Evolutionary conservation across 2,113 vertebrate species (phyloP).

Genomic region (Tinamus guttatus): DNA sequence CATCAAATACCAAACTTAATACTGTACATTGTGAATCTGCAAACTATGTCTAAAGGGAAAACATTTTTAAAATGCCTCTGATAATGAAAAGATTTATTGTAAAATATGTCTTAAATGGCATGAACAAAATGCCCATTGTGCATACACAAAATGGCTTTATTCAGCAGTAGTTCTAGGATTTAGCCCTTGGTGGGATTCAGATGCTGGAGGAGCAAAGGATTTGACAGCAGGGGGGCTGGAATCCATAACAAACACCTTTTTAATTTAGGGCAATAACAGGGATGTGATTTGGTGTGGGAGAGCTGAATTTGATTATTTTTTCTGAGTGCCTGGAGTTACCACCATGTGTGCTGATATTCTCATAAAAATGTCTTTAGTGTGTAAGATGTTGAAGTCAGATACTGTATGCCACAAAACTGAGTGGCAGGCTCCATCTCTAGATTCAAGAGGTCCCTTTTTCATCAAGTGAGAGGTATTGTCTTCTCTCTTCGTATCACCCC

Average conservation of each 20-base stretch:
- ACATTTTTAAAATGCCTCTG: constrained; percentile 51
- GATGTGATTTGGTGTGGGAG: background rate
- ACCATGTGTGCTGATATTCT: background rate
- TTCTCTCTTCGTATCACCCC: background rate
- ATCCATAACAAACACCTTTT: constrained; percentile 32
- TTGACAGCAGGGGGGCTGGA: constrained; percentile 27
- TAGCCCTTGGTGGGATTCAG: constrained; percentile 9
- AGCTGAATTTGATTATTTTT: constrained; percentile 1
- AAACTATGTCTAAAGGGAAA: constrained; percentile 28
- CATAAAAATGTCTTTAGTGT: background rate
- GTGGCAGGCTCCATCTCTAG: background rate
- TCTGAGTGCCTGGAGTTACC: background rate
- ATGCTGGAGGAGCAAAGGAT: constrained; percentile 6
- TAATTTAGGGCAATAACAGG: background rate
- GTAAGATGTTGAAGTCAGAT: background rate
- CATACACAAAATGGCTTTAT: background rate
- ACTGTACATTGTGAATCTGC: background rate
- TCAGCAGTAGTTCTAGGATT: constrained; percentile 2
- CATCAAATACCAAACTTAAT: constrained; percentile 9
- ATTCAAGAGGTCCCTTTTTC: background rate
- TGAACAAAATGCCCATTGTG: constrained; percentile 17
- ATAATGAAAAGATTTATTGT: constrained; percentile 44
- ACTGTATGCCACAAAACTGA: background rate
- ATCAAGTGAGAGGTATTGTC: background rate
- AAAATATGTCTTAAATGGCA: background rate